Base-by-base conservation (phyloP, 2,113 vertebrate genomes). In the Jaculus jaculus region DNA sequence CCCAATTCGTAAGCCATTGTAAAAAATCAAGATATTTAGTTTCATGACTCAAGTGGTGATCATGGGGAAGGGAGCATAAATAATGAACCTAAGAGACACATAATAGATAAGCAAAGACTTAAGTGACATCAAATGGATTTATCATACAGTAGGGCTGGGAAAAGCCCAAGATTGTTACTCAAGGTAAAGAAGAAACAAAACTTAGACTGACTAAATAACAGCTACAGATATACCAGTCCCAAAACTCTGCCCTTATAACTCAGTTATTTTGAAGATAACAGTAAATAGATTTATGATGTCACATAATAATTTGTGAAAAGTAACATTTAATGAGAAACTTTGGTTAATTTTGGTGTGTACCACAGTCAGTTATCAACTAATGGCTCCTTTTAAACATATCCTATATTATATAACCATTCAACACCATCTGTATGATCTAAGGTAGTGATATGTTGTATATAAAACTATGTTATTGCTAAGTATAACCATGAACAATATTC, bases 401-500 rank as follows among this genome's bases (percentile, higher is more conserved):
- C 87, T 51, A 42, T 10, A 34, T n/a, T 37, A 60, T 42, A 54
- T 54, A 87, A 16, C 26, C 28, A 61, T 87, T 90, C 61, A 82
- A 51, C 47, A 83, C 37, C 11, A 24, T 1, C 61, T 92, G 12
- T 86, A 39, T 84, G 89, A 92, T 61, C 10, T n/a, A 81, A 92
- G 69, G 69, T 89, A 81, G 51, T 26, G 82, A 42, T 74, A 78
- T 89, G 15, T 54, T 83, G 30, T 39, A 95, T 58, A 75, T 3
- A 84, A 74, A 88, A 88, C 7, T 60, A 68, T 30, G 28, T 20
- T 92, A 74, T 37, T 84, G 37, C 37, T 91, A 92, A 61, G 1
- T 69, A 30, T 93, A 73, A 87, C 73, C 81, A 87, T 95, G 63
- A 91, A 87, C 32, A 93, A 69, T n/a, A 92, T 77, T 86, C 61